Base-by-base conservation (phyloP, 2,888 invertebrate genomes). In the Meliscaeva auricollis region DNA sequence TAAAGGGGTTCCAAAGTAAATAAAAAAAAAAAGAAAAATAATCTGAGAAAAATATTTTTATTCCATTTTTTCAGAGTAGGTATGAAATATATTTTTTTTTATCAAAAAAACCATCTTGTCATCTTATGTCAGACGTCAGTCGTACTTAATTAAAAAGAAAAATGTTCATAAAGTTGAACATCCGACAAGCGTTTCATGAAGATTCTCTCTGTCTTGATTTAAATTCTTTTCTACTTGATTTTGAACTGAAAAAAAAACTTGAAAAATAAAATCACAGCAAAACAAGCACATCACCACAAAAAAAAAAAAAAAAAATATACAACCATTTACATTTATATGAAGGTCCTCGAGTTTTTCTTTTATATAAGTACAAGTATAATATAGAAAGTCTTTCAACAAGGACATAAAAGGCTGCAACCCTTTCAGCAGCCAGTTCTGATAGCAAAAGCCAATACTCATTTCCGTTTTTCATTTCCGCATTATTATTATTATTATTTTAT, bases 61-160 rank as follows among this genome's bases (percentile, higher is more conserved):
- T 17, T 30, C 0, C 4, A 30, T 54, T 32, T 54, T 30, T 30
- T 7, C 30, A n/a, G 30, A 32, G 1, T n/a, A n/a, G n/a, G n/a
- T n/a, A n/a, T n/a, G n/a, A n/a, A n/a, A n/a, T n/a, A n/a, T n/a
- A n/a, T 41, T 11, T 44, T 26, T 44, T 50, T 35, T 66, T 35
- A 13, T n/a, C 9, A 1, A 8, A 35, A 13, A 50, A 20, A 56
- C 44, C 46, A 56, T 66, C 56, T 38, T 66, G 75, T 66, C 75
- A 66, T 46, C 66, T 62, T 66, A 56, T 66, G 32, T 48, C 46
- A 54, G 66, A 22, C 46, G 75, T 66, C 56, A 54, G 32, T 74
- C 44, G 44, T 46, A 66, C 54, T 66, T 66, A 75, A 66, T 66
- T 66, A 75, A 56, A 66, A 66, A 74, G 41, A 64, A 66, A 66